phyloP scores from a whole-genome alignment of 2,888 invertebrate species.

The Frankliniella fusca region DNA sequence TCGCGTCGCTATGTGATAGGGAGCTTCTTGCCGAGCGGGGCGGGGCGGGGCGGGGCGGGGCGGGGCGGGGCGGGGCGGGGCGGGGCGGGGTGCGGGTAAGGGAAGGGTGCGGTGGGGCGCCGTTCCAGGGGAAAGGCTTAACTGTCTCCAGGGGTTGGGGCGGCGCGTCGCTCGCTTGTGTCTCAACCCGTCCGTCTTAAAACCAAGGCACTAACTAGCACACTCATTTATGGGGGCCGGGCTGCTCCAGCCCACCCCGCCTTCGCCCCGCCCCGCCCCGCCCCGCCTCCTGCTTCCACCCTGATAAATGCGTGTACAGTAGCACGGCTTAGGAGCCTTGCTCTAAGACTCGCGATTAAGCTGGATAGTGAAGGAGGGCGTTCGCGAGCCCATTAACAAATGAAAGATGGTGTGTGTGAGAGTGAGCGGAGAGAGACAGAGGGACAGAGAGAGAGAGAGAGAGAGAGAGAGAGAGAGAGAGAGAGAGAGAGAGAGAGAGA shows the following conservation, averaged over 20 bases:
- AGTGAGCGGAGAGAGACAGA: not conserved
- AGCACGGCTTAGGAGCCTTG: slow-evolving; percentile 11
- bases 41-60: not conserved
- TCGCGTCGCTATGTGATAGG: no score
- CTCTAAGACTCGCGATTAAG: slow-evolving; percentile 12
- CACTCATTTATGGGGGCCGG: not conserved
- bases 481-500: no score
- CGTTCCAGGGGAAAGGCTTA: no score
- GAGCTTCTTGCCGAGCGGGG: not conserved
- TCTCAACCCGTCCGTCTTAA: slow-evolving; percentile 10
- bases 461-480: no score
- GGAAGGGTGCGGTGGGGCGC: no score
- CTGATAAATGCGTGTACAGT: slow-evolving; percentile 21
- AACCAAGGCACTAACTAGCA: slow-evolving; percentile 5
- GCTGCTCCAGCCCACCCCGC: not conserved
- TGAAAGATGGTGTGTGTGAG: not conserved
- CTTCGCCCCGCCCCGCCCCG: not conserved
- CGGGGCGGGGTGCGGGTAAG: no score
- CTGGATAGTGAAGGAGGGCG: not conserved
- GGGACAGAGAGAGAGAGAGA: no score
- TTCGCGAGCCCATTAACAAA: slow-evolving; percentile 7
- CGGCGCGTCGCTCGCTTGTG: not conserved
- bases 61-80: no score
- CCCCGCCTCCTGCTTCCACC: not conserved
- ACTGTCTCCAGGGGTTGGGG: no score